These are phyloP conservation scores for Scaptomyza montana DNA, from an alignment of 1,140 invertebrate species.

Conservation along the genomic window DNA sequence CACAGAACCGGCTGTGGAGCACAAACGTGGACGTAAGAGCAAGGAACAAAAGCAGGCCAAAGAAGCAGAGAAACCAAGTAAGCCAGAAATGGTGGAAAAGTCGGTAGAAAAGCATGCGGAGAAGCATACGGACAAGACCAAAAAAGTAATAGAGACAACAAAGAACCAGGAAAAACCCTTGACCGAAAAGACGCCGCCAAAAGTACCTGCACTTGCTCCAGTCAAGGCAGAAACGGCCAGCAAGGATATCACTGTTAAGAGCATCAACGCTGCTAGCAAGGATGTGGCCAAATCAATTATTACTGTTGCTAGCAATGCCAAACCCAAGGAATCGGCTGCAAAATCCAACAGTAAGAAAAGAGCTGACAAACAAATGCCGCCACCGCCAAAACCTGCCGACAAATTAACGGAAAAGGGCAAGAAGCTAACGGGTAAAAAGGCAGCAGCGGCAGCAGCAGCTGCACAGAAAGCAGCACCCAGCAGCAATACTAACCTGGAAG, in stretches of 20 bases:
- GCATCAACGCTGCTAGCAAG: not conserved
- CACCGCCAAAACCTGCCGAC: slow-evolving; percentile 65
- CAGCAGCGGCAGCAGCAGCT: slow-evolving; percentile 27
- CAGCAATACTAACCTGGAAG: slow-evolving; percentile 88
- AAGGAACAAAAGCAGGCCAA: slow-evolving; percentile 60
- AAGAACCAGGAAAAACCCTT: slow-evolving; percentile 36
- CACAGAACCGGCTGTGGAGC: slow-evolving; percentile 36
- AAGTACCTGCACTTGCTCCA: not conserved
- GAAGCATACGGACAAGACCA: slow-evolving; percentile 44
- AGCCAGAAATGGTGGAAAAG: slow-evolving; percentile 45
- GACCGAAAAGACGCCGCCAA: slow-evolving; percentile 22
- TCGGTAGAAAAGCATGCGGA: not conserved
- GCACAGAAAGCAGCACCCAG: slow-evolving; percentile 65
- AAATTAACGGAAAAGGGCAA: slow-evolving; percentile 57
- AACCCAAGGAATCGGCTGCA: slow-evolving; percentile 37
- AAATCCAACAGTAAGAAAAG: slow-evolving; percentile 56
- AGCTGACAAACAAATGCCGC: slow-evolving; percentile 70
- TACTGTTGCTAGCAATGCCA: slow-evolving; percentile 12
- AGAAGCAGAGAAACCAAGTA: slow-evolving; percentile 51
- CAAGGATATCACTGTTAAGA: slow-evolving; percentile 23
- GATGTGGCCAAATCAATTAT: not conserved
- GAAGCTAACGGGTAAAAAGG: slow-evolving; percentile 66
- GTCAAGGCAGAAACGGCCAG: slow-evolving; percentile 23
- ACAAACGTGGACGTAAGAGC: slow-evolving; percentile 59
- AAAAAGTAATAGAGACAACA: slow-evolving; percentile 49